phyloP scores from a whole-genome alignment of 2,888 invertebrate genomes.

The Dermolepida albohirtum region DNA sequence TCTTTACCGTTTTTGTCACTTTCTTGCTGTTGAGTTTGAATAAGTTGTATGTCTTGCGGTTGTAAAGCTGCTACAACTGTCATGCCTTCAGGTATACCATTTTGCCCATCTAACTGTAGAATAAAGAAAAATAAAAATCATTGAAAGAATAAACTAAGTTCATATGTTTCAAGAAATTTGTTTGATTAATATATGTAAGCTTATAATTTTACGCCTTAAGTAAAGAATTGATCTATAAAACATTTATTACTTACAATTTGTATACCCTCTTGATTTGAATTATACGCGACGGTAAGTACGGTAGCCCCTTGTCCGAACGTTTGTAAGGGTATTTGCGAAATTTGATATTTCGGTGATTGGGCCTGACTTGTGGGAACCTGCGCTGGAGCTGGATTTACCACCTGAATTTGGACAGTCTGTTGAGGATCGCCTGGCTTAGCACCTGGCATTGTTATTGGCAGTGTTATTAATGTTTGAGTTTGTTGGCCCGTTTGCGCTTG shows the following conservation, averaged over 20 bases:
- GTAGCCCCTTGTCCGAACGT: slow-evolving; percentile 80
- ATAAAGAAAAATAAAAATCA: no score
- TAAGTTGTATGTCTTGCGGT: slow-evolving; percentile 78
- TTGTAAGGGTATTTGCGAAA: slow-evolving; percentile 80
- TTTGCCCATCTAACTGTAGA: slow-evolving; percentile 62
- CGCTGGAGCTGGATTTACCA: slow-evolving; percentile 59
- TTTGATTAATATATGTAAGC: no score
- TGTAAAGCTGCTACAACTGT: slow-evolving; percentile 76
- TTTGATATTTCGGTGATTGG: slow-evolving; percentile 79
- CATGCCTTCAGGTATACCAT: slow-evolving; percentile 72
- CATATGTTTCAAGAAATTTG: no score
- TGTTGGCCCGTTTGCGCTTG: slow-evolving; percentile 56
- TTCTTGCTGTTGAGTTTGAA: slow-evolving; percentile 60
- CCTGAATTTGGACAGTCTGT: slow-evolving; percentile 82
- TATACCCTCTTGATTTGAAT: slow-evolving; percentile 70
- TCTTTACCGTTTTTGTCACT: slow-evolving; percentile 55
- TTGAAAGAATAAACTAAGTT: no score
- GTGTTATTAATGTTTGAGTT: slow-evolving; percentile 77
- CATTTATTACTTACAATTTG: slow-evolving; percentile 69
- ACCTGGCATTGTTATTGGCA: slow-evolving; percentile 83
- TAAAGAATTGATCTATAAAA: no score
- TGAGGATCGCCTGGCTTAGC: slow-evolving; percentile 81
- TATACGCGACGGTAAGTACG: slow-evolving; percentile 81
- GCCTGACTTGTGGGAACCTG: slow-evolving; percentile 61
- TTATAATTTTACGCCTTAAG: no score